Conservation (phyloP, 2,113 vertebrate genomes). For the Phalacrocorax carbo region DNA sequence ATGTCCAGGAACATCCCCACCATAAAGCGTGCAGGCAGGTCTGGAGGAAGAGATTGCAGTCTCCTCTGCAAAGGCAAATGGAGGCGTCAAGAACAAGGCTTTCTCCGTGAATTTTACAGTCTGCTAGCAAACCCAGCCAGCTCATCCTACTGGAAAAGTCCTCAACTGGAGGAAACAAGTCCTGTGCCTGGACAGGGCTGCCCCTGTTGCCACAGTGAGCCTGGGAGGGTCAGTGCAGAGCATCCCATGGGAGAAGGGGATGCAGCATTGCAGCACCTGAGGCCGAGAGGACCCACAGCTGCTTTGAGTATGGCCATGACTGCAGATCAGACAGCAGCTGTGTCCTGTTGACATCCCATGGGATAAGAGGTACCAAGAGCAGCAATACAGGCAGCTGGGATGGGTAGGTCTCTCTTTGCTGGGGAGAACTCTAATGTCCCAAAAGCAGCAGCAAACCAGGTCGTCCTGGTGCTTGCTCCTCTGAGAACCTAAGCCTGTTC, state of each 20-base stretch:
- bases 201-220: neutral
- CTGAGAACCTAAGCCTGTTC: neutral
- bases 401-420: neutral
- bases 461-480: neutral
- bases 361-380: neutral
- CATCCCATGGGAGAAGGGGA: neutral
- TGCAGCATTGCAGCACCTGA: neutral
- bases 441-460: neutral
- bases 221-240: rapidly evolving
- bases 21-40: too few species aligned
- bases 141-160: neutral
- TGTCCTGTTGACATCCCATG: neutral
- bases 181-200: neutral
- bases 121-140: neutral
- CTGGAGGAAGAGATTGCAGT: neutral
- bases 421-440: neutral
- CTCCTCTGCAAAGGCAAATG: neutral
- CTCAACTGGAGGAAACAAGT: neutral
- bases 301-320: neutral
- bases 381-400: rapidly evolving
- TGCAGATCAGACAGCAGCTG: neutral
- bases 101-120: neutral
- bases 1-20: neutral
- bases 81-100: neutral
- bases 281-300: neutral